These are phyloP conservation scores for Mallotus villosus DNA, from an alignment of 2,797 vertebrate species.

Conservation along the genomic window DNA sequence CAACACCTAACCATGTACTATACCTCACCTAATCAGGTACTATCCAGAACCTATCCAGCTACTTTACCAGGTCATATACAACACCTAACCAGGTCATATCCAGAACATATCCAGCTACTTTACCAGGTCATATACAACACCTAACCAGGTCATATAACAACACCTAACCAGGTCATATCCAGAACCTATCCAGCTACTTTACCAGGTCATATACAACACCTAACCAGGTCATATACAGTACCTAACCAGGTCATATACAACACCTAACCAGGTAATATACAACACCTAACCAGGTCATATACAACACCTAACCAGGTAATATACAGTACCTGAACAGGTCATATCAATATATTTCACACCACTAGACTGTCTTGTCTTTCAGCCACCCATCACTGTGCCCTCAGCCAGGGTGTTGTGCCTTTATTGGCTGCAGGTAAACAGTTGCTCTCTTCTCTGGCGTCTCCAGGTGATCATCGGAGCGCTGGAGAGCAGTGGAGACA, in stretches of 20 bases:
- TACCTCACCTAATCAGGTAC: neutral
- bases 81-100: neutral
- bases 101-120: neutral
- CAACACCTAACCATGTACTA: neutral
- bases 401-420: neutral
- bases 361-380: neutral
- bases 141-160: neutral
- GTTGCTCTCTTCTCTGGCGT: neutral
- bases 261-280: neutral
- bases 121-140: neutral
- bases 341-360: neutral
- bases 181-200: neutral
- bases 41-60: neutral
- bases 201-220: neutral
- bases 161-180: neutral
- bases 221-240: neutral
- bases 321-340: neutral
- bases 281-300: neutral
- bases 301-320: neutral
- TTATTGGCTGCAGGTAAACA: neutral
- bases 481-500: constrained; percentile 91
- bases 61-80: neutral
- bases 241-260: neutral
- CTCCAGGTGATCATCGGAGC: constrained; percentile 86
- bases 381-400: neutral